A percentile compares a stretch with the other conserved stretches of the same genome.
These are phyloP conservation scores for Drosophila mayaguana DNA, from an alignment of 2,888 invertebrate genomes.

Conservation along the genomic window DNA sequence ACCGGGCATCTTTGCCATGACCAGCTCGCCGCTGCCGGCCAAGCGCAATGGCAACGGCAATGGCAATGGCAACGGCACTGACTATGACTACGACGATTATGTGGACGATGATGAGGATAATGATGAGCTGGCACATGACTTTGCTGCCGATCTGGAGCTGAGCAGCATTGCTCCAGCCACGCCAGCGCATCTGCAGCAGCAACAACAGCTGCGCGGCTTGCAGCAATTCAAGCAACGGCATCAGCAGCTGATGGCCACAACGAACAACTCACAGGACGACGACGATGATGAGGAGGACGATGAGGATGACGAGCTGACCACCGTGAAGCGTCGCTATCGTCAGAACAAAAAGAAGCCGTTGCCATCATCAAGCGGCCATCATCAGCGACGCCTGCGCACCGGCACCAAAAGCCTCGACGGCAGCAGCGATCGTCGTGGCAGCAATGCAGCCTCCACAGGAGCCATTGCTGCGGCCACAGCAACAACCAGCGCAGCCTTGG, in stretches of 20 bases:
- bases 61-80: slow-evolving; percentile 64
- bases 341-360: slow-evolving; percentile 80
- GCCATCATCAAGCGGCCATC: slow-evolving; percentile 71
- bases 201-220: slow-evolving; percentile 52
- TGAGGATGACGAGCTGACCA: slow-evolving; percentile 76
- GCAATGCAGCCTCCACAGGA: slow-evolving; percentile 27
- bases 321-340: slow-evolving; percentile 82
- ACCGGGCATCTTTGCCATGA: slow-evolving; percentile 89
- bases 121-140: slow-evolving; percentile 67
- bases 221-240: slow-evolving; percentile 62
- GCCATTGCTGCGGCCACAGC: slow-evolving; percentile 30
- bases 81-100: slow-evolving; percentile 75
- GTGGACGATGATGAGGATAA: slow-evolving; percentile 75
- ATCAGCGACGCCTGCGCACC: slow-evolving; percentile 78
- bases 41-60: slow-evolving; percentile 73
- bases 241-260: slow-evolving; percentile 29
- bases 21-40: slow-evolving; percentile 87
- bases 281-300: slow-evolving; percentile 73
- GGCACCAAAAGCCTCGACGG: slow-evolving; percentile 80
- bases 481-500: slow-evolving; percentile 12
- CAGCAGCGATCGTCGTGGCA: slow-evolving; percentile 53
- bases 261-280: slow-evolving; percentile 57
- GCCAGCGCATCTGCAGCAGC: slow-evolving; percentile 25
- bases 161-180: slow-evolving; percentile 65
- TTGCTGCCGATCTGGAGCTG: slow-evolving; percentile 74